A percentile compares a stretch with the other conserved stretches of the same genome.
phyloP scores from a whole-genome alignment of 2,888 invertebrate genomes.

The Tachina fera region DNA sequence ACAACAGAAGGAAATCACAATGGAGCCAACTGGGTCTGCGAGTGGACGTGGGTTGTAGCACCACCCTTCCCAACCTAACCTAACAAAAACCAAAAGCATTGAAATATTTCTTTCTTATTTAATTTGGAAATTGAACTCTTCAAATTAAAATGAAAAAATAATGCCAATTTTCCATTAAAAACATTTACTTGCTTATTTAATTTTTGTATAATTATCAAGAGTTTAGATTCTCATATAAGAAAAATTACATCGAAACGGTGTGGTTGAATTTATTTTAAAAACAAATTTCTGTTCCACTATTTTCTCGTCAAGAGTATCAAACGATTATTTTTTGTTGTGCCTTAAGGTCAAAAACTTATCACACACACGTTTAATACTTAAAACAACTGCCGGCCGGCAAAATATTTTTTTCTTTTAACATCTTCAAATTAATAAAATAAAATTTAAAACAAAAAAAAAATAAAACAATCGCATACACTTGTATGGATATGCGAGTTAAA shows the following conservation, averaged over 20 bases:
- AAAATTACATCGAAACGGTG: neutral
- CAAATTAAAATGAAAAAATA: too few relatives aligned
- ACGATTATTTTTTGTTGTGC: neutral
- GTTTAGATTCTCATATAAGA: neutral
- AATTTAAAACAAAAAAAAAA: conserved; percentile 29
- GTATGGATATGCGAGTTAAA: conserved; percentile 55
- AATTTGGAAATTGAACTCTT: too few relatives aligned
- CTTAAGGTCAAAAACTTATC: conserved; percentile 38
- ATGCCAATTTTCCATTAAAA: too few relatives aligned
- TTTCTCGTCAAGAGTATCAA: neutral
- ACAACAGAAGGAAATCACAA: too few relatives aligned
- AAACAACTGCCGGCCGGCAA: conserved; percentile 66
- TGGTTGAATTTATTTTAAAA: neutral
- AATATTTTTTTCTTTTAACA: conserved; percentile 62
- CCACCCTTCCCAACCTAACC: too few relatives aligned
- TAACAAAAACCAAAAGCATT: too few relatives aligned
- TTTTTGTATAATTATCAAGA: too few relatives aligned
- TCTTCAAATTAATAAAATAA: conserved; percentile 62
- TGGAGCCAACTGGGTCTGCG: too few relatives aligned
- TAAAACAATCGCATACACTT: conserved; percentile 54
- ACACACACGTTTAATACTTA: conserved; percentile 5
- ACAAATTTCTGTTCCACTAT: neutral
- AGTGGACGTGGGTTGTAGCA: too few relatives aligned
- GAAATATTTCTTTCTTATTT: too few relatives aligned
- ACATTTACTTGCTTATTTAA: too few relatives aligned